Conservation (phyloP, 35 echinoderm and acorn worm genomes). For the Apostichopus parvimensis region DNA sequence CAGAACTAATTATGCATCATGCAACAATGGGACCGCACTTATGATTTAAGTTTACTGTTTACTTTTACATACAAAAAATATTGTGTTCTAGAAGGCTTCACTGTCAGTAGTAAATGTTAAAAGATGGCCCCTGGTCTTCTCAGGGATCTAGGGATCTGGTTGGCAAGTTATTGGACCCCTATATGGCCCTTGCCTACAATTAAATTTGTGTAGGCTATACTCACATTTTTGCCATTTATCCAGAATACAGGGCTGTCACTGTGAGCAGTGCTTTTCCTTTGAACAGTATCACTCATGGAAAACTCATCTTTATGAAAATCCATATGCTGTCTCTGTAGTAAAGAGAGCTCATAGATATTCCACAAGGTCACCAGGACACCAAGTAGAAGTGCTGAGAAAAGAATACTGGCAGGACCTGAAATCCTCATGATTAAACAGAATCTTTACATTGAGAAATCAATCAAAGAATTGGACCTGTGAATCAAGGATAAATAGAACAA, state of each 20-base stretch:
- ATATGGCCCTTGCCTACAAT: no score
- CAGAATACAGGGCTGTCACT: constrained; percentile 61
- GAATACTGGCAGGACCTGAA: constrained; percentile 3
- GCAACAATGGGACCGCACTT: no score
- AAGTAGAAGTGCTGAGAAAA: constrained; percentile 58
- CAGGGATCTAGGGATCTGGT: no score
- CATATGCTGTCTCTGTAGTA: constrained; percentile 74
- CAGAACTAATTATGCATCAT: no score
- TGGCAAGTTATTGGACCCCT: no score
- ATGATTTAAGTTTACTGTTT: no score
- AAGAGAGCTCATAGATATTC: constrained; percentile 82
- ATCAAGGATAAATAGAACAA: not conserved
- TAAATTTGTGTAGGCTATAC: not conserved
- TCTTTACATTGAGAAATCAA: not conserved
- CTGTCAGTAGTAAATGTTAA: no score
- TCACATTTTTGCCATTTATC: constrained; percentile 79
- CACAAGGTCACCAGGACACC: constrained; percentile 79
- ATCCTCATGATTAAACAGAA: constrained; percentile 2
- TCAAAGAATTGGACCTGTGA: not conserved
- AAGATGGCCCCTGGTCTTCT: no score
- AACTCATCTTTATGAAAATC: not conserved
- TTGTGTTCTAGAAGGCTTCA: no score
- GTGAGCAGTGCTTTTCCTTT: not conserved
- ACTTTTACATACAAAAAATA: no score
- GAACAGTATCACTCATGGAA: not conserved